Percentiles rank a stretch among this genome's conserved stretches.
Conservation (phyloP, 2,888 invertebrate species). For the Diplolepis rosae region DNA sequence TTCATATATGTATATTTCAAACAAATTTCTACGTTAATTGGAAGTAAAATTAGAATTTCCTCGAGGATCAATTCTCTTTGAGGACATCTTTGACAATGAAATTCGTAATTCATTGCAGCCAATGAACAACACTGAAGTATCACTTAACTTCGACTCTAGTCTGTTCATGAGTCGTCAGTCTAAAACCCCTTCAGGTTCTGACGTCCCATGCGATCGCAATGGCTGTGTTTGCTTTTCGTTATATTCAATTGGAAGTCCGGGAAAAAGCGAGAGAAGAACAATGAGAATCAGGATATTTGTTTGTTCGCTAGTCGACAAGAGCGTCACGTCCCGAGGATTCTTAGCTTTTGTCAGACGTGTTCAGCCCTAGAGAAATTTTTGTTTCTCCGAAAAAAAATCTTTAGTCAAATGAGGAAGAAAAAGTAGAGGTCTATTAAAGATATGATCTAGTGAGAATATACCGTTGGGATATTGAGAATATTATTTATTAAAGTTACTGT, state of each 20-base stretch:
- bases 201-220: slow-evolving; percentile 59
- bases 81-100: not conserved
- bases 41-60: not conserved
- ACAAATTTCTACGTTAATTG: not conserved
- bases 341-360: slow-evolving; percentile 52
- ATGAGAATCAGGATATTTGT: slow-evolving; percentile 72
- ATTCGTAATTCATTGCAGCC: not conserved
- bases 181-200: slow-evolving; percentile 43
- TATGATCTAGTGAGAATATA: not conserved
- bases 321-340: slow-evolving; percentile 58
- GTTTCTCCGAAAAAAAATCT: slow-evolving; percentile 37
- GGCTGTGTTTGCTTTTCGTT: slow-evolving; percentile 72
- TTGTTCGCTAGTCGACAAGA: slow-evolving; percentile 65
- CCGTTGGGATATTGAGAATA: not conserved
- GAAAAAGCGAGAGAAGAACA: slow-evolving; percentile 65
- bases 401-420: not conserved
- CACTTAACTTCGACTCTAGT: slow-evolving; percentile 20
- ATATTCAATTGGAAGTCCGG: slow-evolving; percentile 68
- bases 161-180: slow-evolving; percentile 25
- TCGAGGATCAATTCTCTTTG: not conserved
- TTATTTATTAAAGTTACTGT: not conserved
- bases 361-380: not conserved
- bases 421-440: not conserved
- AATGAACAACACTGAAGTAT: slow-evolving; percentile 13
- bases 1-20: not conserved